phyloP scores from a whole-genome alignment of 2,113 vertebrate genomes.

The Tonatia bakeri region DNA sequence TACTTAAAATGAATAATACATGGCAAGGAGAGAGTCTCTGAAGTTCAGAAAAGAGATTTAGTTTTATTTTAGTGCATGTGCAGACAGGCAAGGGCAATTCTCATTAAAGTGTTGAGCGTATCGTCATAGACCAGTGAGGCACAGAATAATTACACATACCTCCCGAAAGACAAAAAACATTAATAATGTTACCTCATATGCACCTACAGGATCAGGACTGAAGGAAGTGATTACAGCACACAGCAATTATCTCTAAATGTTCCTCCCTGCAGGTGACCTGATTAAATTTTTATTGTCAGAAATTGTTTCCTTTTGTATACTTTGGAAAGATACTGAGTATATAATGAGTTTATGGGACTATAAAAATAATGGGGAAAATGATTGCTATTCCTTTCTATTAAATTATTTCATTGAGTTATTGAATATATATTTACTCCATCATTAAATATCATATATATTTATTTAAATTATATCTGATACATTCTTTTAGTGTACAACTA shows the following conservation, averaged over 20 bases:
- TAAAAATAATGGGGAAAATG: not conserved
- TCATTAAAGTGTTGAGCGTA: constrained; percentile 57
- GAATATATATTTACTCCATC: not conserved
- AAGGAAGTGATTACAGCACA: constrained; percentile 35
- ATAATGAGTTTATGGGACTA: not conserved
- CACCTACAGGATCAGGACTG: not conserved
- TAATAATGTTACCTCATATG: constrained; percentile 36
- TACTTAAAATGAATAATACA: constrained; percentile 67
- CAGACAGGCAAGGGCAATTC: constrained; percentile 27
- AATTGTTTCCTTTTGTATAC: constrained; percentile 6
- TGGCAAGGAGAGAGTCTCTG: constrained; percentile 34
- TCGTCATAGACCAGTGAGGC: not conserved
- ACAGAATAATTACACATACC: not conserved
- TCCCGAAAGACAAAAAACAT: constrained; percentile 23
- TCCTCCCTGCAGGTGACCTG: not conserved
- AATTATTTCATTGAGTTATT: not conserved
- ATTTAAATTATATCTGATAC: not conserved
- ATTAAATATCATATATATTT: not conserved
- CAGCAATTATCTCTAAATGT: constrained; percentile 8
- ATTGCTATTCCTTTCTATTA: not conserved
- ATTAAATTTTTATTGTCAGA: constrained; percentile 42
- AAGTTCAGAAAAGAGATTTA: constrained; percentile 58
- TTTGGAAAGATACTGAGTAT: not conserved
- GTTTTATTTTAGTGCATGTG: constrained; percentile 38
- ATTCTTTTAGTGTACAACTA: not conserved